Conservation (phyloP, 2,113 vertebrate genomes). For the Fukomys damarensis region DNA sequence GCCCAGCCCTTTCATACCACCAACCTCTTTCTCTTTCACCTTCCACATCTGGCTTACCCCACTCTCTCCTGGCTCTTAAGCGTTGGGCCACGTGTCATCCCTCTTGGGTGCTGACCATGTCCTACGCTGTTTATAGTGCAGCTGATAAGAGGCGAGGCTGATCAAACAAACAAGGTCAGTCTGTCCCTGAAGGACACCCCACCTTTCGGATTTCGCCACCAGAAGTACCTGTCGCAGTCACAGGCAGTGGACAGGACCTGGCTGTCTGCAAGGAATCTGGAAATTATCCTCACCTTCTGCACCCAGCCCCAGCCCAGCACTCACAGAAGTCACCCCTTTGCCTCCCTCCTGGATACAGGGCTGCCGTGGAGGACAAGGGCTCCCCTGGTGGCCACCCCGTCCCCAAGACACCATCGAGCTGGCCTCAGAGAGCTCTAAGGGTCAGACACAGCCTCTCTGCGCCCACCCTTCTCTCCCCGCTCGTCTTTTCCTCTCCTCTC, state of each 20-base stretch:
- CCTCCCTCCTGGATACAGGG: neutral
- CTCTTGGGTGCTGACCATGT: neutral
- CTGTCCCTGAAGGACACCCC: neutral
- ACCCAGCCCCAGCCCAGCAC: neutral
- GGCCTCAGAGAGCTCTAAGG: neutral
- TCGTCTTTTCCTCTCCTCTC: neutral
- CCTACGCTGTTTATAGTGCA: neutral
- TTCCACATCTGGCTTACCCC: neutral
- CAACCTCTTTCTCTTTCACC: neutral
- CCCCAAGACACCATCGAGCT: neutral
- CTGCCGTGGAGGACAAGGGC: neutral
- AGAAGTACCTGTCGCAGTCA: neutral
- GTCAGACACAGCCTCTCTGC: neutral
- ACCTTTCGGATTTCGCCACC: neutral
- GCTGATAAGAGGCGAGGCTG: neutral
- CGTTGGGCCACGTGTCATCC: too few relatives aligned
- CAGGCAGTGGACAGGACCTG: neutral
- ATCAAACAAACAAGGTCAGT: constrained; percentile 41
- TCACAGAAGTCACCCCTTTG: neutral
- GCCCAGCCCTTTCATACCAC: neutral
- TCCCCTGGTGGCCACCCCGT: neutral
- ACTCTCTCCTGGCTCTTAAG: neutral
- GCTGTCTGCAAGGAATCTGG: neutral
- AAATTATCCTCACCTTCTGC: neutral
- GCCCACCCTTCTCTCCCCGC: neutral